phyloP scores from a whole-genome alignment of 1,140 invertebrate species.

The Drosophila subobscura region DNA sequence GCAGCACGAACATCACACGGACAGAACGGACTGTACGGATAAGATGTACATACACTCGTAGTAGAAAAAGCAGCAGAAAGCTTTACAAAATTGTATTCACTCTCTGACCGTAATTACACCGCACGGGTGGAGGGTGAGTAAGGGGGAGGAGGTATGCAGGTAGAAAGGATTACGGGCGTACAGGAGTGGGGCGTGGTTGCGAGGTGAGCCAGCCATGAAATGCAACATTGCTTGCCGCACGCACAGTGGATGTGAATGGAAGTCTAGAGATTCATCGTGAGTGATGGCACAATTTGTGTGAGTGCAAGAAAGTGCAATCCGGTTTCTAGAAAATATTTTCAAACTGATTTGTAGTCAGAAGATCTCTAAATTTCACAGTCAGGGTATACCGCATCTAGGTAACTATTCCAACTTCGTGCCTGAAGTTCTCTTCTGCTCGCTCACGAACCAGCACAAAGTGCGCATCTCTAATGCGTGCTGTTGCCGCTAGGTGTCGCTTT shows the following conservation, averaged over 20 bases:
- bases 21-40: background rate
- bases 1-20: too few relatives aligned
- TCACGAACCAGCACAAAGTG: too few relatives aligned
- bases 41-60: too few relatives aligned
- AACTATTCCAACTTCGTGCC: too few relatives aligned
- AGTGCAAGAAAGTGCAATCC: background rate
- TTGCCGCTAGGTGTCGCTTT: conserved; percentile 37
- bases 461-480: background rate
- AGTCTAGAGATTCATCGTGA: conserved; percentile 1
- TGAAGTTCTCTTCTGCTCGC: too few relatives aligned
- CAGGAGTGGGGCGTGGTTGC: conserved; percentile 45
- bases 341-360: too few relatives aligned
- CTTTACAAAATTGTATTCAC: conserved; percentile 74
- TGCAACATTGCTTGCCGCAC: conserved; percentile 52
- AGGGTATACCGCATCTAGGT: too few relatives aligned
- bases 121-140: conserved; percentile 29
- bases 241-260: conserved; percentile 1
- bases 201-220: conserved; percentile 59
- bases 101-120: conserved; percentile 76
- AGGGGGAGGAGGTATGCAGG: background rate
- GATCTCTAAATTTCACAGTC: too few relatives aligned
- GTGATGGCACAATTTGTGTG: conserved; percentile 1
- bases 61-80: conserved; percentile 19
- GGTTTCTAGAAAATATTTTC: too few relatives aligned
- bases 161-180: background rate